Evolutionary conservation across 2,888 invertebrate genomes (phyloP), one percentile per base, ranked within the genome.

Genomic region (Pristionchus japonicus): DNA sequence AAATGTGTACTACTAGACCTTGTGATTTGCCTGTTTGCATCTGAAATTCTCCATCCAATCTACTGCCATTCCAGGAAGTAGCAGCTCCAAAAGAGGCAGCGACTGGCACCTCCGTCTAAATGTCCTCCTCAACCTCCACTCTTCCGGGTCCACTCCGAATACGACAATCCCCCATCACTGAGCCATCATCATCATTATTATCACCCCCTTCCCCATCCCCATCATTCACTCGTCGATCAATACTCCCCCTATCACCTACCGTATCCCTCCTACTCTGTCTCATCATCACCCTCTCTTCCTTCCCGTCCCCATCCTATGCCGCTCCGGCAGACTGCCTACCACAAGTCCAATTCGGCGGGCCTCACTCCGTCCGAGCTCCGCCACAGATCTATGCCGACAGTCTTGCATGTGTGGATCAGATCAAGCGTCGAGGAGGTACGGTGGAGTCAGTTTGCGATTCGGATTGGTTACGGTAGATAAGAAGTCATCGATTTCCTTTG

Each of bases 361-460:
- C 34, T 1, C 17, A 13, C 52, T 31, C 82, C 82, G 3, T 34
- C 34, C 47, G 64, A 64, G 7, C 31, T 3, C 49, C 37, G 20
- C 82, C 82, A 34, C 82, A 23, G 3, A 52, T 86, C 34, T 86
- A 70, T 49, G 70, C 70, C 31, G 86, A 86, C 86, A 86, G 70
- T 34, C 11, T 31, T 2, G 20, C 27, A 11, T 86, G 86, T 43
- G 86, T 86, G 31, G 49, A 86, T 27, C 40, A 67, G 70, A 67
- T 86, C 49, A 37, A 64, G 34, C 13, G 31, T 23, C 31, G 47
- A 20, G 86, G 86, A 86, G 86, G 86, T 86, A 40, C 47, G 47
- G 47, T 67, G n/a, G n/a, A n/a, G n/a, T n/a, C n/a, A 34, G 40
- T 15, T 70, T 47, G 31, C 7, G 13, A 3, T 85, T 20, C 23